Conservation (phyloP, 1,140 invertebrate genomes). For the Pteromalus puparum region DNA sequence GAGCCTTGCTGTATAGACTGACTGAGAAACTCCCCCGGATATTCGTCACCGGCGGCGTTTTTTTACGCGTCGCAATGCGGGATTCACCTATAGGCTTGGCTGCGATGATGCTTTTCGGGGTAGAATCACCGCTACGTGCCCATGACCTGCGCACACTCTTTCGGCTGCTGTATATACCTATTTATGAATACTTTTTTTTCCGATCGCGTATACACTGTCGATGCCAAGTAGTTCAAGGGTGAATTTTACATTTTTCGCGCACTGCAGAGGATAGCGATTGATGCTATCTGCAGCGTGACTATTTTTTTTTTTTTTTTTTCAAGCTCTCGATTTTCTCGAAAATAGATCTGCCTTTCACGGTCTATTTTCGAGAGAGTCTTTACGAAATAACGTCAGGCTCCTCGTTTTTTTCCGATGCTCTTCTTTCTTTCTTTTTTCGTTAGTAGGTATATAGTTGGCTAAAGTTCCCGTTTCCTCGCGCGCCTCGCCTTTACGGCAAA, state of each 20-base stretch:
- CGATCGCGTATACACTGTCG: background rate
- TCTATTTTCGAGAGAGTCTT: background rate
- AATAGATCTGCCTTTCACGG: background rate
- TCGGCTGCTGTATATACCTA: too few species aligned
- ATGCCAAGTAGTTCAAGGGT: background rate
- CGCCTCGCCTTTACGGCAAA: background rate
- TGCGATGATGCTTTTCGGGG: background rate
- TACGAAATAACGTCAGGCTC: background rate
- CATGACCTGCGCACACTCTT: background rate
- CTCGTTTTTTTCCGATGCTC: background rate
- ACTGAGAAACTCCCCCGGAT: slow-evolving; percentile 24
- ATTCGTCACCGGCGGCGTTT: slow-evolving; percentile 22
- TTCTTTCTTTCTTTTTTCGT: background rate
- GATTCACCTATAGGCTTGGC: background rate
- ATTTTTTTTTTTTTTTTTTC: background rate
- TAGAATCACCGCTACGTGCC: background rate
- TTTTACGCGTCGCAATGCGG: slow-evolving; percentile 9
- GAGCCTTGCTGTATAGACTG: background rate
- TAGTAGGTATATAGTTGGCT: too few species aligned
- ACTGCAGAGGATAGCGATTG: background rate
- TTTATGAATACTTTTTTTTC: background rate
- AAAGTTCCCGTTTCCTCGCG: background rate
- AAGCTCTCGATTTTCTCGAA: background rate
- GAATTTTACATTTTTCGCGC: background rate
- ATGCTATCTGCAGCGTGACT: background rate